Conservation (phyloP, 2,113 vertebrate species). For the Thalassarche chlororhynchos region DNA sequence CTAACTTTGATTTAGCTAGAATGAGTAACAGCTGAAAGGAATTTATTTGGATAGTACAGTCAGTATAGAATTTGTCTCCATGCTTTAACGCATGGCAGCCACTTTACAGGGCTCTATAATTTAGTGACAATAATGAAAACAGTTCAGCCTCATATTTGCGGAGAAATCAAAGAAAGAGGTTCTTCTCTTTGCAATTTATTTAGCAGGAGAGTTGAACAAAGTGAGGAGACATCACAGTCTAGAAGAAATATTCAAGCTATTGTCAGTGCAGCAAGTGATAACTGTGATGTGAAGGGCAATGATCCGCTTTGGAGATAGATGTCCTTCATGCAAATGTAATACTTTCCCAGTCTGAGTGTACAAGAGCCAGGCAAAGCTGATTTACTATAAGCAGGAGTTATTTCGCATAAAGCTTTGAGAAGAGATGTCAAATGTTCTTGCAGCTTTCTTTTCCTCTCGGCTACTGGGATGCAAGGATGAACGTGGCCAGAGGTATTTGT, state of each 20-base stretch:
- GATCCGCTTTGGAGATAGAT: background rate
- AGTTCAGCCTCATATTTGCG: background rate
- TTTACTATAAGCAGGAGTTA: background rate
- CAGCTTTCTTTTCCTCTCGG: background rate
- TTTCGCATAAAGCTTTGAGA: background rate
- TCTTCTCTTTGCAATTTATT: background rate
- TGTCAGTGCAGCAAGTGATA: background rate
- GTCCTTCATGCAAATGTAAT: background rate
- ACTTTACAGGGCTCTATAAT: background rate
- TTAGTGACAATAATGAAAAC: background rate
- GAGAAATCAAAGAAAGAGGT: background rate
- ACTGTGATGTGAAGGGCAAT: background rate
- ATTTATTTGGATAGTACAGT: background rate
- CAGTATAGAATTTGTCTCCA: background rate
- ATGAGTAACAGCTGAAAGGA: background rate
- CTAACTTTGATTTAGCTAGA: background rate
- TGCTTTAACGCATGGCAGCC: background rate
- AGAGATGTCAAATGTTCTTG: background rate
- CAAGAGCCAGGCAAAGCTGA: background rate
- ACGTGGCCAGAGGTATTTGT: background rate
- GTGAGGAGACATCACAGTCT: background rate
- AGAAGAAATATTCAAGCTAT: background rate
- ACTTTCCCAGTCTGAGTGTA: background rate
- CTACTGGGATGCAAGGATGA: background rate
- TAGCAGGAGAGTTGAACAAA: background rate